These are phyloP conservation scores for Blennius ocellaris DNA, from an alignment of 2,113 vertebrate genomes.

Conservation along the genomic window DNA sequence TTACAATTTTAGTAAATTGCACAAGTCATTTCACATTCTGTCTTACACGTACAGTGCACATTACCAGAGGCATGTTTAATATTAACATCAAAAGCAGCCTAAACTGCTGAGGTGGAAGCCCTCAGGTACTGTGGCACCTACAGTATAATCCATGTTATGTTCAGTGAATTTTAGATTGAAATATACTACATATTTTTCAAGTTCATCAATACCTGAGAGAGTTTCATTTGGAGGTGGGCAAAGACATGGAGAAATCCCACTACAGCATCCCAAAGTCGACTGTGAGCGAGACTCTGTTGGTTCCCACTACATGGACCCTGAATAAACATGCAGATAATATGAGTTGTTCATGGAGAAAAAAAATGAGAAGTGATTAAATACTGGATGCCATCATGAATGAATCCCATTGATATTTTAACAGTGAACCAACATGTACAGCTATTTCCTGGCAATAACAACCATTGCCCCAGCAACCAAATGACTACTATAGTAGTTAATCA, in stretches of 20 bases:
- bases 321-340: constrained; percentile 8
- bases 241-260: constrained; percentile 97
- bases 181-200: neutral
- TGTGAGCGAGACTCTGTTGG: constrained; percentile 95
- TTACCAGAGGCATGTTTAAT: neutral
- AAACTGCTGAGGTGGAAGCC: neutral
- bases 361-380: neutral
- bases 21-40: neutral
- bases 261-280: constrained; percentile 95
- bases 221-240: constrained; percentile 98
- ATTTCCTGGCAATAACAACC: neutral
- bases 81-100: neutral
- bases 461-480: neutral
- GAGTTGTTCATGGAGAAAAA: neutral
- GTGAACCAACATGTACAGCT: neutral
- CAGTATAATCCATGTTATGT: neutral
- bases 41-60: neutral
- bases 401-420: neutral
- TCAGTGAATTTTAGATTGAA: neutral
- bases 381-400: too few species aligned
- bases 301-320: constrained; percentile 96
- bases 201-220: constrained; percentile 88
- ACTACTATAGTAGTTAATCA: neutral
- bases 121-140: neutral
- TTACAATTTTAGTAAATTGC: neutral